phyloP scores from a whole-genome alignment of 2,797 vertebrate species.

The Gouania willdenowi region DNA sequence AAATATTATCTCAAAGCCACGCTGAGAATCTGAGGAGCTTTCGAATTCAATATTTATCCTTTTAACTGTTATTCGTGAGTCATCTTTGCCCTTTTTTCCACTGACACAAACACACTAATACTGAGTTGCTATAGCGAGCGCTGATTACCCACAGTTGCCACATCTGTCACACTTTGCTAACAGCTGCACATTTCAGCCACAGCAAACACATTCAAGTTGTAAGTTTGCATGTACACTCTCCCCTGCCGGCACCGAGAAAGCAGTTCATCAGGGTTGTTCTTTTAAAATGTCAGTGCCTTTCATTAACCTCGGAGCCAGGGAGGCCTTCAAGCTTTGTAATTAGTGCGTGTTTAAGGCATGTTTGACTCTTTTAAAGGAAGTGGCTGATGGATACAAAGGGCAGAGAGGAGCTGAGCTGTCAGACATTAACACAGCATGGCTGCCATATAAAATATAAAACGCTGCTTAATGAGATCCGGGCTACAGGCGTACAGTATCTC shows the following conservation, averaged over 20 bases:
- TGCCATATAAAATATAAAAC: slow-evolving; percentile 65
- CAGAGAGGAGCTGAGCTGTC: slow-evolving; percentile 19
- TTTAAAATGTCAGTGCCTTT: slow-evolving; percentile 37
- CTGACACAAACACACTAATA: slow-evolving; percentile 16
- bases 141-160: no score
- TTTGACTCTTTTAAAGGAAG: slow-evolving; percentile 44
- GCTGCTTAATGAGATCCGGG: slow-evolving; percentile 47
- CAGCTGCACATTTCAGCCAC: slow-evolving; percentile 8
- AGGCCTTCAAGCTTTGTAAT: slow-evolving; percentile 39
- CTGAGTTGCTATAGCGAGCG: background rate
- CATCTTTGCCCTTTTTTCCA: slow-evolving; percentile 21
- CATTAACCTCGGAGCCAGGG: slow-evolving; percentile 36
- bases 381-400: slow-evolving; percentile 32
- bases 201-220: slow-evolving; percentile 7
- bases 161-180: slow-evolving; percentile 29
- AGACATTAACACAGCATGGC: slow-evolving; percentile 33
- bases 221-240: slow-evolving; percentile 10
- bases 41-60: slow-evolving; percentile 14
- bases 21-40: no score
- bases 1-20: no score
- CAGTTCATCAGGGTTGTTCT: slow-evolving; percentile 35
- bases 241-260: slow-evolving; percentile 2
- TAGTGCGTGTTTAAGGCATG: slow-evolving; percentile 29
- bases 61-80: slow-evolving; percentile 4
- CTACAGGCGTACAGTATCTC: slow-evolving; percentile 14